Evolutionary conservation across 2,888 invertebrate genomes (phyloP).

Genomic region (Melanostoma mellinum): DNA sequence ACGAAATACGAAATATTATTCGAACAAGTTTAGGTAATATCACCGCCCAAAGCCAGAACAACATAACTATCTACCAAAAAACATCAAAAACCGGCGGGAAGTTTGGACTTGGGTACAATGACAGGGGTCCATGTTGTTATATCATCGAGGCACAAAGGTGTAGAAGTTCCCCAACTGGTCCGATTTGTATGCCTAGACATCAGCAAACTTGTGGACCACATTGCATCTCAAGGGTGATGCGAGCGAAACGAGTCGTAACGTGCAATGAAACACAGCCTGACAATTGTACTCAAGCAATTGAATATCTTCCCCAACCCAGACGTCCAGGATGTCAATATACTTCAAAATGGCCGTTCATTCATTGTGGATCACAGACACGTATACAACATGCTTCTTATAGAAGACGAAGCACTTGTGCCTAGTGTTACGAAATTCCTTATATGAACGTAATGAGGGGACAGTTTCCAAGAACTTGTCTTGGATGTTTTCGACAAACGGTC

Average conservation of each 20-base stretch:
- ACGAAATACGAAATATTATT: slow-evolving; percentile 78
- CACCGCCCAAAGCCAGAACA: slow-evolving; percentile 76
- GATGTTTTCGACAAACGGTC: slow-evolving; percentile 22
- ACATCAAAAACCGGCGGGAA: slow-evolving; percentile 78
- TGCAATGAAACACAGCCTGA: slow-evolving; percentile 73
- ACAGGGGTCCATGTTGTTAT: slow-evolving; percentile 79
- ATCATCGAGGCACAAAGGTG: slow-evolving; percentile 75
- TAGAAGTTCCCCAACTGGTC: slow-evolving; percentile 59
- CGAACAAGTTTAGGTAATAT: slow-evolving; percentile 75
- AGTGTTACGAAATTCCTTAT: slow-evolving; percentile 43
- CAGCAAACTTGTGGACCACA: slow-evolving; percentile 78
- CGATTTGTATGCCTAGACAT: slow-evolving; percentile 75
- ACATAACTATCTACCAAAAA: slow-evolving; percentile 78
- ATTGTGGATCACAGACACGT: background rate
- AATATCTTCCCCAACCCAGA: slow-evolving; percentile 75
- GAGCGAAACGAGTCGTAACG: slow-evolving; percentile 75
- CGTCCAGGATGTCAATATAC: slow-evolving; percentile 67
- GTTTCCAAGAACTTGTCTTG: slow-evolving; percentile 25
- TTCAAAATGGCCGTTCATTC: slow-evolving; percentile 75
- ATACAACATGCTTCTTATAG: background rate
- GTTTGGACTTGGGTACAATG: slow-evolving; percentile 79
- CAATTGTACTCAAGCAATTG: slow-evolving; percentile 75
- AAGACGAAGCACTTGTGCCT: slow-evolving; percentile 2
- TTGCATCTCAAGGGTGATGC: slow-evolving; percentile 78
- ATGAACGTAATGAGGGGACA: slow-evolving; percentile 46